Percentiles rank a stretch among this genome's conserved stretches.
These are phyloP conservation scores for Pseudomyrmex gracilis DNA, from an alignment of 1,140 invertebrate genomes.

Conservation along the genomic window DNA sequence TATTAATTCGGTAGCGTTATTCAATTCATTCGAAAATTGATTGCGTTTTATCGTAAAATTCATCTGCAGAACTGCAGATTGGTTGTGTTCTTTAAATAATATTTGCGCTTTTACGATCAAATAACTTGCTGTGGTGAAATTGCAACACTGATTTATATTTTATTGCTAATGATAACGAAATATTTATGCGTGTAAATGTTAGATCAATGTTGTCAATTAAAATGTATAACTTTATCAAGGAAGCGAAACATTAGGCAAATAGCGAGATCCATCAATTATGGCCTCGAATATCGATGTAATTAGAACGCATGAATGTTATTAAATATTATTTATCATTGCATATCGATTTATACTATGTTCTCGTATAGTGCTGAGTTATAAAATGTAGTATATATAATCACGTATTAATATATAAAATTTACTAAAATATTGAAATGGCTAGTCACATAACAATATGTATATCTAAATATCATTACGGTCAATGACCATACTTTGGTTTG, in stretches of 20 bases:
- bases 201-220: constrained; percentile 29
- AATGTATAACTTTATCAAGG: constrained; percentile 31
- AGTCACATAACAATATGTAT: constrained; percentile 25
- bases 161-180: background rate
- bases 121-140: background rate
- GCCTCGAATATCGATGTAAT: constrained; percentile 21
- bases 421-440: constrained; percentile 33
- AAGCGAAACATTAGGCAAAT: constrained; percentile 36
- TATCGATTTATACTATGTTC: constrained; percentile 2
- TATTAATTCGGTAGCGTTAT: constrained; percentile 34
- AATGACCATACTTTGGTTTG: constrained; percentile 16
- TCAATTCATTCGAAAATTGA: constrained; percentile 34
- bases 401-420: constrained; percentile 38
- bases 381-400: constrained; percentile 32
- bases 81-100: constrained; percentile 24
- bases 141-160: background rate
- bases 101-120: constrained; percentile 1
- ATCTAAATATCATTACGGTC: constrained; percentile 19
- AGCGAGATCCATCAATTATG: constrained; percentile 14
- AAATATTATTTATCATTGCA: constrained; percentile 40
- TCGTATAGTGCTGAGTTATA: background rate
- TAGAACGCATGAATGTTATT: constrained; percentile 53
- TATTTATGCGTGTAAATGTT: constrained; percentile 16
- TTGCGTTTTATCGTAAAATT: constrained; percentile 34
- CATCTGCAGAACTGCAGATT: background rate